Base-by-base conservation (phyloP, 2,888 invertebrate genomes). In the Watsonalla cultraria region DNA sequence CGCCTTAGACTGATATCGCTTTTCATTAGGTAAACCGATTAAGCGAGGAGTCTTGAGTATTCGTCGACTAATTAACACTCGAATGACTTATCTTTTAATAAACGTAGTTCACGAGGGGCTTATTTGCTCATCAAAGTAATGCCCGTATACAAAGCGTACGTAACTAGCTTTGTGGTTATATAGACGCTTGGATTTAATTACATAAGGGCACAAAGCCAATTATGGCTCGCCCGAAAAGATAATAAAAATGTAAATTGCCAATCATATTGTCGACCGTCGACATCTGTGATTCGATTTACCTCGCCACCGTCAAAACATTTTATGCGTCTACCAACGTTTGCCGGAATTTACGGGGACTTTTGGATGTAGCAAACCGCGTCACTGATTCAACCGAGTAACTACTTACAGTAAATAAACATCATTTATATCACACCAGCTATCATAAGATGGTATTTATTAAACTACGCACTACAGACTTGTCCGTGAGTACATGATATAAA, bases 231-330 rank as follows among this genome's bases (percentile, higher is more conserved):
- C 60, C 57, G 55, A 66, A 69, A 72, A 65, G 61, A 71, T 68
- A 74, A 76, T 72, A 73, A 74, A 68, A 76, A 74, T 76, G 75
- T 72, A 73, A 74, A 76, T 74, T 74, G 76, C 68, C 72, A 72
- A 72, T 76, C 72, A 76, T 69, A 73, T 70, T 65, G 74, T 61
- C 59, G 57, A 58, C 61, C 53, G 53, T 50, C 54, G 58, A 56
- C 60, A 68, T 70, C 62, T 47, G 61, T 56, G 63, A 70, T 66
- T 61, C 54, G 59, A 66, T 59, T 64, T 61, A 58, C 59, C 49
- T 54, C 58, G 58, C 61, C 59, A 59, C 58, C 56, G 53, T 55
- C 58, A 54, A 65, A 61, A 53, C 47, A 60, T 62, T 59, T 61
- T 54, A 54, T 55, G 53, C 46, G 50, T 51, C 54, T 51, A 13